Percentiles rank a stretch among this genome's conserved stretches.
phyloP scores from a whole-genome alignment of 1,140 invertebrate genomes.

The Dinothrombium tinctorium region DNA sequence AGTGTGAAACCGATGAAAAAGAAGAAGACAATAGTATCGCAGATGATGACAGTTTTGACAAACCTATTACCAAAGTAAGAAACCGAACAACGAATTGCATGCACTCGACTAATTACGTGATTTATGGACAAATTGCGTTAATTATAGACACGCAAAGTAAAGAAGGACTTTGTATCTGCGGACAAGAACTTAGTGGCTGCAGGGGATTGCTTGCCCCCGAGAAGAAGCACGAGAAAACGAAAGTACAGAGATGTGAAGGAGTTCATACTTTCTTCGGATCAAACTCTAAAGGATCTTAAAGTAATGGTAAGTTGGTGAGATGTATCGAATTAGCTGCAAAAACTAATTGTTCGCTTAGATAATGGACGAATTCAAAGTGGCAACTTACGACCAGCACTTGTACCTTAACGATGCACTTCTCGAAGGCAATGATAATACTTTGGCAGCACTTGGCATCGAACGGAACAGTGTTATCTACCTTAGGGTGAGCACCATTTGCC shows the following conservation, averaged over 20 bases:
- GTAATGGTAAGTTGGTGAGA: slow-evolving; percentile 19
- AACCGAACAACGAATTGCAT: too few species aligned
- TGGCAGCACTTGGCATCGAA: slow-evolving; percentile 22
- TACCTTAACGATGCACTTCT: slow-evolving; percentile 21
- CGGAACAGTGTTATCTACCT: slow-evolving; percentile 24
- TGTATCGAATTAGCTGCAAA: too few species aligned
- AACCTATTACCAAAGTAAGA: background rate
- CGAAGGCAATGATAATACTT: slow-evolving; percentile 20
- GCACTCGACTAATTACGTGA: too few species aligned
- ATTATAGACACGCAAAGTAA: too few species aligned
- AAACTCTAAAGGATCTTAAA: slow-evolving; percentile 23
- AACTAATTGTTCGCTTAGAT: slow-evolving; percentile 18
- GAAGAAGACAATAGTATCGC: slow-evolving; percentile 15
- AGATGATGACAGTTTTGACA: slow-evolving; percentile 4
- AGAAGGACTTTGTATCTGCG: background rate
- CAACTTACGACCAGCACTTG: slow-evolving; percentile 28
- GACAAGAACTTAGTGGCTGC: background rate
- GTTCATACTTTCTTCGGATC: slow-evolving; percentile 20
- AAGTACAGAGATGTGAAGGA: slow-evolving; percentile 23
- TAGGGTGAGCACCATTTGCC: slow-evolving; percentile 21
- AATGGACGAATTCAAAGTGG: slow-evolving; percentile 25
- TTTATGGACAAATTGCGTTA: too few species aligned
- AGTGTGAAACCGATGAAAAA: slow-evolving; percentile 13
- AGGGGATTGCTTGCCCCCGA: background rate
- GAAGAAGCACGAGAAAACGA: slow-evolving; percentile 22